Evolutionary conservation across 2,797 vertebrate species (phyloP).

Genomic region (Lithobates pipiens): DNA sequence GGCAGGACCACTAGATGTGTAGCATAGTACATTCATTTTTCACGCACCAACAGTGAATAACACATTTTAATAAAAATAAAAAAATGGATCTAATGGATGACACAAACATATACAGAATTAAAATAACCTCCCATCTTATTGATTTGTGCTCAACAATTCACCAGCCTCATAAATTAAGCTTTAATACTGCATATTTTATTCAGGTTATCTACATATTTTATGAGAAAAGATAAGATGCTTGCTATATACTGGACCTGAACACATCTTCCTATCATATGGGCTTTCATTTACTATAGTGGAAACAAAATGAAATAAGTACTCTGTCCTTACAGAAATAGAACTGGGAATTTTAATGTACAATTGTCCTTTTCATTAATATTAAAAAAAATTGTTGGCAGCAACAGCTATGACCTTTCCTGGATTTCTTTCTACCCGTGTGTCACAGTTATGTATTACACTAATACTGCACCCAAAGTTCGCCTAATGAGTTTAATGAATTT

Average conservation of each 20-base stretch:
- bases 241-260: neutral
- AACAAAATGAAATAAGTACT: slow-evolving; percentile 13
- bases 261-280: neutral
- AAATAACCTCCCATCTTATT: too few relatives aligned
- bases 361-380: slow-evolving; percentile 34
- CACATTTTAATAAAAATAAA: too few relatives aligned
- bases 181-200: too few relatives aligned
- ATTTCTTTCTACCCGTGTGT: slow-evolving; percentile 31
- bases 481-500: slow-evolving; percentile 55
- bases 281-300: neutral
- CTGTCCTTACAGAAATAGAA: slow-evolving; percentile 26
- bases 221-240: neutral
- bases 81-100: too few relatives aligned
- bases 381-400: slow-evolving; percentile 29
- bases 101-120: too few relatives aligned
- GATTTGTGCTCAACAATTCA: too few relatives aligned
- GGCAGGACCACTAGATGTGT: too few relatives aligned
- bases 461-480: slow-evolving; percentile 53
- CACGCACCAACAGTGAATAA: too few relatives aligned
- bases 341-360: slow-evolving; percentile 27
- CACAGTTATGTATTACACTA: slow-evolving; percentile 43
- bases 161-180: too few relatives aligned
- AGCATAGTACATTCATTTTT: too few relatives aligned
- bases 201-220: neutral
- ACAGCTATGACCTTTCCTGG: slow-evolving; percentile 46